These are phyloP conservation scores for Andricus quercusramuli DNA, from an alignment of 2,888 invertebrate genomes.

Conservation along the genomic window DNA sequence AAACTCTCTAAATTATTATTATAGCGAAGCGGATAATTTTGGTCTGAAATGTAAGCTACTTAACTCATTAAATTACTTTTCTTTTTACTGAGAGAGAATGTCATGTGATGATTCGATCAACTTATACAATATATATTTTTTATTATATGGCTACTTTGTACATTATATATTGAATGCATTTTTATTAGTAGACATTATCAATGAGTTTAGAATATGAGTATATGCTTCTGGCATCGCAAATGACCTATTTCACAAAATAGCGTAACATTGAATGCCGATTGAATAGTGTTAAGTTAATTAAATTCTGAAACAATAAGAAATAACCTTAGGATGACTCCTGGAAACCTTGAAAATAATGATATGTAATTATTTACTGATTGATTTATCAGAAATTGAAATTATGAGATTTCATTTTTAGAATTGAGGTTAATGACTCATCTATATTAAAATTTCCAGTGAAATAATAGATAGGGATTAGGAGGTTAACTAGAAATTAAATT, in stretches of 20 bases:
- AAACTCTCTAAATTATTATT: not conserved
- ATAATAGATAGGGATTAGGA: no score
- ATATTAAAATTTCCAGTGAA: not conserved
- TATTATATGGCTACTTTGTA: not conserved
- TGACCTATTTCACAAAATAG: not conserved
- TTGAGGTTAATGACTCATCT: not conserved
- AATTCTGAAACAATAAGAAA: conserved; percentile 23
- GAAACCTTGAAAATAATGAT: conserved; percentile 19
- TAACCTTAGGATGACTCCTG: conserved; percentile 11
- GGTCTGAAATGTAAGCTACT: not conserved
- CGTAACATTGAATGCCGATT: conserved; percentile 18
- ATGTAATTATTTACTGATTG: conserved; percentile 18
- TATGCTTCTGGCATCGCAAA: not conserved
- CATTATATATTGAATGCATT: not conserved
- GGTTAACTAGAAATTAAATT: no score
- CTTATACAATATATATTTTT: not conserved
- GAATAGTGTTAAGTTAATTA: conserved; percentile 18
- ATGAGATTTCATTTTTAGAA: not conserved
- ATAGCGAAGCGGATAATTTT: not conserved
- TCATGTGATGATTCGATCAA: not conserved
- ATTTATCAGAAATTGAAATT: conserved; percentile 22
- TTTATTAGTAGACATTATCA: not conserved
- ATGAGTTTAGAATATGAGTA: not conserved
- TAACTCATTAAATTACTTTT: not conserved
- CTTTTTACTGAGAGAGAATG: not conserved